Evolutionary conservation across 2,888 invertebrate species (phyloP).

Genomic region (Adela reaumurella): DNA sequence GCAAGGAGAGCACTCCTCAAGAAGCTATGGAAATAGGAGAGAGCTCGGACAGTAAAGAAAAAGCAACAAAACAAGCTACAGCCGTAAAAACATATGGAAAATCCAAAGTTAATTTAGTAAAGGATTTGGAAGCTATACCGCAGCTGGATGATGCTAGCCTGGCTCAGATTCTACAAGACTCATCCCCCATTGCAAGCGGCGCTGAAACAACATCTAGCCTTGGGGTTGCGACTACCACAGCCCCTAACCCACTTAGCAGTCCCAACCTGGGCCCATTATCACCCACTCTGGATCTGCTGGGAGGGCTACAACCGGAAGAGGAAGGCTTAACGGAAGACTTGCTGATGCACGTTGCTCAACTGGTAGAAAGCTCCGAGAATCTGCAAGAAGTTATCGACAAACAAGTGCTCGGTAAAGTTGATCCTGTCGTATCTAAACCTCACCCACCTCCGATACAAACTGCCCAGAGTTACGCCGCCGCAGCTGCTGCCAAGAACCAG

Average conservation of each 20-base stretch:
- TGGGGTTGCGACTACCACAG: slow-evolving; percentile 20
- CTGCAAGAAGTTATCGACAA: slow-evolving; percentile 71
- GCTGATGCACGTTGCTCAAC: slow-evolving; percentile 68
- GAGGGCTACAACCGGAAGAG: slow-evolving; percentile 60
- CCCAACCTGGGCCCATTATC: slow-evolving; percentile 54
- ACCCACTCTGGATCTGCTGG: slow-evolving; percentile 55
- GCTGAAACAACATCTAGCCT: slow-evolving; percentile 9
- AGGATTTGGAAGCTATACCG: slow-evolving; percentile 36
- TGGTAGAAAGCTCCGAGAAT: slow-evolving; percentile 65
- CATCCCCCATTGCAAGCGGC: slow-evolving; percentile 23
- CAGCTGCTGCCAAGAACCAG: slow-evolving; percentile 28
- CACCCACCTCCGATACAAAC: background rate
- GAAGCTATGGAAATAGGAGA: background rate
- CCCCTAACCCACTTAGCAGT: slow-evolving; percentile 37
- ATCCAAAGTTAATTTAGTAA: slow-evolving; percentile 23
- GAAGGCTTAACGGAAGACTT: slow-evolving; percentile 68
- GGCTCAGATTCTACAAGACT: slow-evolving; percentile 47
- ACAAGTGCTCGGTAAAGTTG: slow-evolving; percentile 53
- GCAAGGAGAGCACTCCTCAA: slow-evolving; percentile 2
- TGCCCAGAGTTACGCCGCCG: slow-evolving; percentile 2
- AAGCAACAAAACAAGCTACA: slow-evolving; percentile 14
- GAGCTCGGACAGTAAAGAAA: slow-evolving; percentile 1
- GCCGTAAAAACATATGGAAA: slow-evolving; percentile 24
- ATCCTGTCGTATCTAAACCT: slow-evolving; percentile 18
- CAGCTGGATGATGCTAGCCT: slow-evolving; percentile 48